These are phyloP conservation scores for Hesperia comma DNA, from an alignment of 2,888 invertebrate genomes.

Conservation along the genomic window DNA sequence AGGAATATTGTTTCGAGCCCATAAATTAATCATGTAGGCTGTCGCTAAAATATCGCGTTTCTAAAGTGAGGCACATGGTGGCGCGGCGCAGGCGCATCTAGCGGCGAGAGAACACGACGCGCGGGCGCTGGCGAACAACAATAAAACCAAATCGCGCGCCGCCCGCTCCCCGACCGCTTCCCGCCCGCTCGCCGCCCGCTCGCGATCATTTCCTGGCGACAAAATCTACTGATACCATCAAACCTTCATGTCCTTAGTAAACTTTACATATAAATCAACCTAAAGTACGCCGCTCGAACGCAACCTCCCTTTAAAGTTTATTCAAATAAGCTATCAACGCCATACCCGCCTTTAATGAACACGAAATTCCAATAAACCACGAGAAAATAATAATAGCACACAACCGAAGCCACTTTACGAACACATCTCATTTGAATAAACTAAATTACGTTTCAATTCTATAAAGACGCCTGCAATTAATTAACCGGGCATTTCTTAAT, in stretches of 20 bases:
- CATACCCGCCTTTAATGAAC: conserved; percentile 67
- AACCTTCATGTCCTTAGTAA: conserved; percentile 64
- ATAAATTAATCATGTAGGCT: conserved; percentile 83
- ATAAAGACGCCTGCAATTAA: conserved; percentile 74
- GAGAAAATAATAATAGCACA: conserved; percentile 80
- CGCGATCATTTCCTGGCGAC: conserved; percentile 79
- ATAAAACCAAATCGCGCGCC: conserved; percentile 59
- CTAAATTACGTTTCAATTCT: conserved; percentile 73
- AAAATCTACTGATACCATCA: conserved; percentile 78
- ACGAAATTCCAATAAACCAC: conserved; percentile 78
- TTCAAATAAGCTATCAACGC: conserved; percentile 75
- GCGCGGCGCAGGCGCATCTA: conserved; percentile 68
- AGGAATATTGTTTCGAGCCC: conserved; percentile 71
- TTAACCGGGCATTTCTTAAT: conserved; percentile 77
- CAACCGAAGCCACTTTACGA: conserved; percentile 73
- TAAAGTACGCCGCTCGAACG: conserved; percentile 55
- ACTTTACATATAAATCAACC: conserved; percentile 72
- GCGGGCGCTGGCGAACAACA: conserved; percentile 65
- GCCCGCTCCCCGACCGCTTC: conserved; percentile 48
- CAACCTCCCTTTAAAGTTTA: conserved; percentile 63
- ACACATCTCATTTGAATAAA: conserved; percentile 80
- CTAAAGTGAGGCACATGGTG: conserved; percentile 62
- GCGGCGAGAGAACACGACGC: conserved; percentile 67
- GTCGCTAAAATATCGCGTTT: conserved; percentile 81
- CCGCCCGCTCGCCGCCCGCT: conserved; percentile 45